These are phyloP conservation scores for Heterohyrax brucei DNA, from an alignment of 2,797 vertebrate genomes.

Conservation along the genomic window DNA sequence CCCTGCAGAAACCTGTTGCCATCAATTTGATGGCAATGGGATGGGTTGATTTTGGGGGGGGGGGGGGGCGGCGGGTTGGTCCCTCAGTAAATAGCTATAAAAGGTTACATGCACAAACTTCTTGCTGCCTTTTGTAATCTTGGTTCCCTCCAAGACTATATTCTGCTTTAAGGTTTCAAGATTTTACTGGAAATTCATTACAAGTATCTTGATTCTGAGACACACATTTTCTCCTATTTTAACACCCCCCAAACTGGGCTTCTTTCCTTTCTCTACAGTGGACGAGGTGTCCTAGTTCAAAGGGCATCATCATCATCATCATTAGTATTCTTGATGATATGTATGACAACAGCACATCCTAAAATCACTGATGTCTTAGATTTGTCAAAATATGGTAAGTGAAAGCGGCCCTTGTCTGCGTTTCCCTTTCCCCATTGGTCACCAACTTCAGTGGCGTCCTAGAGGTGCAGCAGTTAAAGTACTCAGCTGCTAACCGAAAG, in stretches of 20 bases:
- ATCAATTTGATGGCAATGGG: too few species aligned
- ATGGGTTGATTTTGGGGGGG: too few species aligned
- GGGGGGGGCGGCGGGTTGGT: too few species aligned
- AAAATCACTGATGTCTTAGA: neutral
- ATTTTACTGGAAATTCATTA: constrained; percentile 46
- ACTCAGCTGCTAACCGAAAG: neutral
- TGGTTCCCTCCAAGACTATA: neutral
- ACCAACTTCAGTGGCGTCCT: constrained; percentile 36
- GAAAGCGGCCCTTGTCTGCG: neutral
- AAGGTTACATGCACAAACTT: neutral
- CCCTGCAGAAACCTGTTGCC: too few species aligned
- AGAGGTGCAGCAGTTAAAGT: neutral
- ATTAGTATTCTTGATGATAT: neutral
- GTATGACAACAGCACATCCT: constrained; percentile 23
- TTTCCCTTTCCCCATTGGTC: constrained; percentile 38
- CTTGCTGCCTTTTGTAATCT: neutral
- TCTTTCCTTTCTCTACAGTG: neutral
- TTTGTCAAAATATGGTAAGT: constrained; percentile 34
- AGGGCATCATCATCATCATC: neutral
- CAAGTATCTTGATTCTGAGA: constrained; percentile 28
- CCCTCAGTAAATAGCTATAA: neutral
- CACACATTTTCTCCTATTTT: neutral
- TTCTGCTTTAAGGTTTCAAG: neutral
- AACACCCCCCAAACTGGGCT: neutral
- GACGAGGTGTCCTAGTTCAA: neutral